Percentiles rank a stretch among this genome's conserved stretches.
Conservation (phyloP, 2,113 vertebrate genomes). For the Eudyptes chrysolophus region DNA sequence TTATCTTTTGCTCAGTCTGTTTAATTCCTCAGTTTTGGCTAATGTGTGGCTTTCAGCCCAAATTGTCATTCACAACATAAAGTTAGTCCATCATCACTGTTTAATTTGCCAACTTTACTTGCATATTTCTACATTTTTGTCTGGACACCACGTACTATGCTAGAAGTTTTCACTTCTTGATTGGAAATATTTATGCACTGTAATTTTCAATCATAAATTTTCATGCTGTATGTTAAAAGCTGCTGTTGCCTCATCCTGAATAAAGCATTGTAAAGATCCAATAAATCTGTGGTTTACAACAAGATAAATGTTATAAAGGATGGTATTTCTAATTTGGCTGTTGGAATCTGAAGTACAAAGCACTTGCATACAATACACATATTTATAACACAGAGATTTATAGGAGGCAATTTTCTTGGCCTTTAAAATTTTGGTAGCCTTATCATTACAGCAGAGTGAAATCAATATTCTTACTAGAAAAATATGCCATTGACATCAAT, state of each 20-base stretch:
- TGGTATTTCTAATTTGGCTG: background rate
- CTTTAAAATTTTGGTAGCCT: background rate
- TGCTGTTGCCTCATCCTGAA: background rate
- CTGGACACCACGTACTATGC: background rate
- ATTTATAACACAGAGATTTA: background rate
- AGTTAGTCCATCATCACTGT: background rate
- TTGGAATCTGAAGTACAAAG: background rate
- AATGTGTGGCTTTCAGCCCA: background rate
- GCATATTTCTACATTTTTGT: background rate
- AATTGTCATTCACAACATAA: background rate
- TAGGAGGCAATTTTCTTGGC: background rate
- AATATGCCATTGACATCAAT: background rate
- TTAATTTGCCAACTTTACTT: background rate
- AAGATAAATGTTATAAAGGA: background rate
- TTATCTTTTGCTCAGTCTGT: background rate
- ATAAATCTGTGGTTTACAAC: background rate
- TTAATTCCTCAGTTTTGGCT: background rate
- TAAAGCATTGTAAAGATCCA: background rate
- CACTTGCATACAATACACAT: background rate
- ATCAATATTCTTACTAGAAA: constrained; percentile 25
- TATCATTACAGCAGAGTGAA: background rate
- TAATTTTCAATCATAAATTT: background rate
- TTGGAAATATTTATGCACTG: background rate
- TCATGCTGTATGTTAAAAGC: background rate
- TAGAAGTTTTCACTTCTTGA: background rate